phyloP scores from a whole-genome alignment of 2,797 vertebrate species.

The Simalia tracyae region DNA sequence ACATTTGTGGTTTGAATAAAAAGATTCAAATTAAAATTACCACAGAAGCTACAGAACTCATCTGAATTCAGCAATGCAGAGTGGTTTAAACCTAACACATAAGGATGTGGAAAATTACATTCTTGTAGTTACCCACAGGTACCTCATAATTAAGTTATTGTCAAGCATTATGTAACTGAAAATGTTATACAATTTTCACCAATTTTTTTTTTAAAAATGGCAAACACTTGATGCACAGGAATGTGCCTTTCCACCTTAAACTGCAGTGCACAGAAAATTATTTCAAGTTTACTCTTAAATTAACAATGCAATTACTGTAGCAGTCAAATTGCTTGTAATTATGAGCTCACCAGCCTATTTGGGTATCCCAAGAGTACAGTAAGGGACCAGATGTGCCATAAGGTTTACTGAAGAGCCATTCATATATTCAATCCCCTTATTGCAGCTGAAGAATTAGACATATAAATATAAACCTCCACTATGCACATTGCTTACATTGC shows the following conservation, averaged over 20 bases:
- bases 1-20: not conserved
- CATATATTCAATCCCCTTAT: not conserved
- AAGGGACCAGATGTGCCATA: not conserved
- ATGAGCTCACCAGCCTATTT: not conserved
- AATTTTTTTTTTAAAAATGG: not conserved
- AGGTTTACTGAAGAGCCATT: not conserved
- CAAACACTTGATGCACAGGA: not conserved
- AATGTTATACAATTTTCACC: not conserved
- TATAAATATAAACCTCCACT: not conserved
- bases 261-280: not conserved
- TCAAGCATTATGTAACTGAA: not conserved
- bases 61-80: not conserved
- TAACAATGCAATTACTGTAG: not conserved
- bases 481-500: not conserved
- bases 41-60: not conserved
- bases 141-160: not conserved
- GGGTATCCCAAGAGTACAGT: not conserved
- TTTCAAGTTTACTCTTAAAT: constrained; percentile 1
- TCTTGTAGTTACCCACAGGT: not conserved
- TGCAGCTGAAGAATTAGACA: not conserved
- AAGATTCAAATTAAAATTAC: not conserved
- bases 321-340: not conserved
- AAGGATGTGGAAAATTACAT: not conserved
- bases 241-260: not conserved
- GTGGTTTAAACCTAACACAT: not conserved